Conservation (phyloP, 2,888 invertebrate species). For the Eupithecia subfuscata region DNA sequence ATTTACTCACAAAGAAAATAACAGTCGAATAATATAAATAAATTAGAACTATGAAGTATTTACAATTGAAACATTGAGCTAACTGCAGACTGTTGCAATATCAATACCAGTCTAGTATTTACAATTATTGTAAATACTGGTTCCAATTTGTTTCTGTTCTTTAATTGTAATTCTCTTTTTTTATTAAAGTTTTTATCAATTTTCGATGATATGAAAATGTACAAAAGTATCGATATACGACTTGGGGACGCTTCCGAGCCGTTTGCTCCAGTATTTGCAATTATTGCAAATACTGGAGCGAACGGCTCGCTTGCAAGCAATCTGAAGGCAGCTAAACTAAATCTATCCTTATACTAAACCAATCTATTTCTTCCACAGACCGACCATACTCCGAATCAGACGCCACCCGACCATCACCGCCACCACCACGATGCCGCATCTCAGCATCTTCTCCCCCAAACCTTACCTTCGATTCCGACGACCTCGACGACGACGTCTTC, state of each 20-base stretch:
- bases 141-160: too few species aligned
- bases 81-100: too few species aligned
- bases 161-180: too few species aligned
- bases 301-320: not conserved
- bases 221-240: too few species aligned
- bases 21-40: too few species aligned
- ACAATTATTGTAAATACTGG: not conserved
- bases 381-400: slow-evolving; percentile 79
- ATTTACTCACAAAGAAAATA: too few species aligned
- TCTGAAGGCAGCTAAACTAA: not conserved
- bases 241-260: too few species aligned
- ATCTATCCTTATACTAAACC: not conserved
- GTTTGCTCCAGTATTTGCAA: too few species aligned
- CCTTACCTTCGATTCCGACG: slow-evolving; percentile 66
- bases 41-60: too few species aligned
- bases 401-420: slow-evolving; percentile 58
- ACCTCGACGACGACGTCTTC: slow-evolving; percentile 80
- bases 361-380: slow-evolving; percentile 52
- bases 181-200: too few species aligned
- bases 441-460: slow-evolving; percentile 76
- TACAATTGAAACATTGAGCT: too few species aligned
- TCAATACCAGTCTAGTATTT: not conserved
- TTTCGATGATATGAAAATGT: too few species aligned
- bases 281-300: not conserved
- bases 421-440: slow-evolving; percentile 61